Conservation (phyloP, 2,888 invertebrate species). For the Polydrusus pterygomalis region DNA sequence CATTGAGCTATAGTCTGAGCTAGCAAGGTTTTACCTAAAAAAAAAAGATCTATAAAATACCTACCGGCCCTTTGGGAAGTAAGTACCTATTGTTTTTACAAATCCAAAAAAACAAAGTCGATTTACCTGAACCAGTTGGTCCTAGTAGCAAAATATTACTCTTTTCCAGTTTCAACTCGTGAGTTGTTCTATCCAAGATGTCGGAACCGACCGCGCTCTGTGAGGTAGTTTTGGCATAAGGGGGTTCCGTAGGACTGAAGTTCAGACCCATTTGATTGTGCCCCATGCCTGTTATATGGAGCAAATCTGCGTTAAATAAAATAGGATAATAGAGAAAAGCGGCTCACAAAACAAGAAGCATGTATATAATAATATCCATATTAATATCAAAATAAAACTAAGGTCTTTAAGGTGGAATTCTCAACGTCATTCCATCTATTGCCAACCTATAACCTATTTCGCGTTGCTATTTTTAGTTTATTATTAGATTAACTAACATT, state of each 20-base stretch:
- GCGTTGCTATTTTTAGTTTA: too few species aligned
- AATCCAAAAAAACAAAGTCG: background rate
- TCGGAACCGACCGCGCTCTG: constrained; percentile 78
- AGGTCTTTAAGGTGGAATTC: too few species aligned
- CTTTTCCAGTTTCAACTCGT: constrained; percentile 93
- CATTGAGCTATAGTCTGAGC: constrained; percentile 98
- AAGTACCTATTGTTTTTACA: background rate
- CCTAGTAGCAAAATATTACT: constrained; percentile 97
- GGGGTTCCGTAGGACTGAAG: constrained; percentile 66
- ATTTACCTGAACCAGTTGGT: constrained; percentile 93
- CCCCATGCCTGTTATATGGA: constrained; percentile 89
- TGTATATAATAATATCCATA: background rate
- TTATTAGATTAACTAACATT: too few species aligned
- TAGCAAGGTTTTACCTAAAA: constrained; percentile 92
- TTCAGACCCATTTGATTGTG: constrained; percentile 79
- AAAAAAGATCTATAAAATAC: background rate
- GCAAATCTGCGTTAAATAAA: constrained; percentile 78
- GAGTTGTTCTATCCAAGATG: constrained; percentile 86
- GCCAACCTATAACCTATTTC: too few species aligned
- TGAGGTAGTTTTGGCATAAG: constrained; percentile 43
- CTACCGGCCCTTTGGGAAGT: too few species aligned
- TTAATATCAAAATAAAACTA: background rate
- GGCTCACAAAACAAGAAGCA: constrained; percentile 25
- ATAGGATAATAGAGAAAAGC: constrained; percentile 25
- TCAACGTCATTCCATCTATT: too few species aligned